Conservation (phyloP, 2,888 invertebrate species). For the Metellina segmentata region DNA sequence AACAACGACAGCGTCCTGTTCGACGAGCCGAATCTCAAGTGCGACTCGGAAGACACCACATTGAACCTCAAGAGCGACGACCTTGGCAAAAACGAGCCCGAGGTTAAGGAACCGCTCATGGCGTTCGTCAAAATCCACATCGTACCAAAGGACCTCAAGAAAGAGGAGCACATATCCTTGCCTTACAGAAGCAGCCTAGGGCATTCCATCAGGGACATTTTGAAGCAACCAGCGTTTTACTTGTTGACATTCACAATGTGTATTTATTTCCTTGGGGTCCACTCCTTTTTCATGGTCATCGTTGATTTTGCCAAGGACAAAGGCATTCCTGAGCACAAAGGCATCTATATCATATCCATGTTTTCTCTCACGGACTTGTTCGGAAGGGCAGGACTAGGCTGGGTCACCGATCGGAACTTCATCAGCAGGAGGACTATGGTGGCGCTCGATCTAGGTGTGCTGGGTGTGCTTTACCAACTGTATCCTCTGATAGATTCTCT, state of each 20-base stretch:
- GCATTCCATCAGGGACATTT: slow-evolving; percentile 43
- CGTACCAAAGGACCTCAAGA: slow-evolving; percentile 5
- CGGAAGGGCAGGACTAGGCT: slow-evolving; percentile 76
- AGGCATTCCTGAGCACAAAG: slow-evolving; percentile 71
- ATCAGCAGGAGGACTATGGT: slow-evolving; percentile 63
- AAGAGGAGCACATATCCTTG: neutral
- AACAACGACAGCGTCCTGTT: slow-evolving; percentile 62
- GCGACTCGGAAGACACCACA: neutral
- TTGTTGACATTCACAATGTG: slow-evolving; percentile 55
- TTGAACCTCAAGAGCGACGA: neutral
- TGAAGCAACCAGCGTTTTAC: slow-evolving; percentile 57
- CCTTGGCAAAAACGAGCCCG: slow-evolving; percentile 19
- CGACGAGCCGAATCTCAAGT: neutral
- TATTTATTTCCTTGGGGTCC: slow-evolving; percentile 54
- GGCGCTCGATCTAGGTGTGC: slow-evolving; percentile 28
- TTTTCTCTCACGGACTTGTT: slow-evolving; percentile 77
- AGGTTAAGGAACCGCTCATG: slow-evolving; percentile 48
- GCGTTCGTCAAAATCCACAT: slow-evolving; percentile 1
- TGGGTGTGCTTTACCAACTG: slow-evolving; percentile 56
- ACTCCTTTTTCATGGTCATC: slow-evolving; percentile 77
- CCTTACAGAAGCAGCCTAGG: neutral
- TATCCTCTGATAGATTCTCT: slow-evolving; percentile 54
- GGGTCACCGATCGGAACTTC: slow-evolving; percentile 74
- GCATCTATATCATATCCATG: slow-evolving; percentile 72
- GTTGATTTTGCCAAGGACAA: slow-evolving; percentile 77